Conservation (phyloP, 2,888 invertebrate genomes). For the Stenolophus ochropezus region DNA sequence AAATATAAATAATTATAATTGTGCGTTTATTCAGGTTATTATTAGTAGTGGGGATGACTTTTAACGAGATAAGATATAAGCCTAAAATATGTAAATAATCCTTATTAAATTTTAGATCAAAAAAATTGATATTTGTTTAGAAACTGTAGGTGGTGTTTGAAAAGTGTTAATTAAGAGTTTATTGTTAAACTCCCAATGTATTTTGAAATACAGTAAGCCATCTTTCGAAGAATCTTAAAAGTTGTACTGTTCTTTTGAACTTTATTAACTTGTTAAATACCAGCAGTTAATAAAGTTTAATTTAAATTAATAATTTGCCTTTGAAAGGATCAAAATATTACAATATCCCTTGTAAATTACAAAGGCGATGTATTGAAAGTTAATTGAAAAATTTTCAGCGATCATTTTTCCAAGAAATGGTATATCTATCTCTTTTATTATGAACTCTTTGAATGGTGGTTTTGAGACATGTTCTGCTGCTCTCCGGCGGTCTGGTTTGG, state of each 20-base stretch:
- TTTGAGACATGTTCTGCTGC: background rate
- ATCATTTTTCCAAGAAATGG: too few species aligned
- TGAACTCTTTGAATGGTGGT: too few species aligned
- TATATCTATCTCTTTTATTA: too few species aligned
- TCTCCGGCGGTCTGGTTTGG: background rate
- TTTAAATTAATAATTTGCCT: constrained; percentile 16
- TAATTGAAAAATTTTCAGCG: background rate
- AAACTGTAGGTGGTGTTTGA: too few species aligned
- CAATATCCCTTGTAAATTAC: background rate
- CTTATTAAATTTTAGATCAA: too few species aligned
- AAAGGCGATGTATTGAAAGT: constrained; percentile 13
- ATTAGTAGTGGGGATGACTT: too few species aligned
- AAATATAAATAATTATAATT: too few species aligned
- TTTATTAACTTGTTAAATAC: constrained; percentile 17
- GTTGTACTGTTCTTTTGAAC: background rate
- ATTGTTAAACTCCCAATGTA: background rate
- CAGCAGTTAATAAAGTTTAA: constrained; percentile 27
- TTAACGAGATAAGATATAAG: too few species aligned
- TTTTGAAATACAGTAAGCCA: background rate
- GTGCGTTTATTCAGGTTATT: too few species aligned
- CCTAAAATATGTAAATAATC: too few species aligned
- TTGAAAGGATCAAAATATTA: constrained; percentile 11
- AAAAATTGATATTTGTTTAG: too few species aligned
- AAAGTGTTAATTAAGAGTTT: background rate
- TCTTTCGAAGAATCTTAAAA: background rate